Percentiles rank a stretch among this genome's conserved stretches.
These are phyloP conservation scores for Tapirus terrestris DNA, from an alignment of 2,113 vertebrate species.

Conservation along the genomic window DNA sequence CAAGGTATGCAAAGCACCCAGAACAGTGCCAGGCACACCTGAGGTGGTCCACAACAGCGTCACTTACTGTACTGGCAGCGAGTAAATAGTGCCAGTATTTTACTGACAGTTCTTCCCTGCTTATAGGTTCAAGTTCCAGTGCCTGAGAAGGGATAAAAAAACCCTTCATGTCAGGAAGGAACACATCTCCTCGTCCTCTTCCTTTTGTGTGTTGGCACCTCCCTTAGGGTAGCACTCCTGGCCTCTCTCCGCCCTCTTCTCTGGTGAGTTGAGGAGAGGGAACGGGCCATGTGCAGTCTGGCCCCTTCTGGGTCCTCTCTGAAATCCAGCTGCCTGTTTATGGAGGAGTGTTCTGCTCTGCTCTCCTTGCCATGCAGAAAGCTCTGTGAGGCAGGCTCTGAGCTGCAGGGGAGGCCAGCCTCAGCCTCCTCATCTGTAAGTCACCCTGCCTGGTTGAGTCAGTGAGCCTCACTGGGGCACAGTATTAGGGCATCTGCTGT, in stretches of 20 bases:
- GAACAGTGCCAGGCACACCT: neutral
- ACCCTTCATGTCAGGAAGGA: neutral
- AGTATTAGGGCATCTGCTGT: no score
- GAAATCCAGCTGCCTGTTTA: neutral
- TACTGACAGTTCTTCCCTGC: neutral
- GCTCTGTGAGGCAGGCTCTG: neutral
- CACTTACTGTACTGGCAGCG: rapidly evolving
- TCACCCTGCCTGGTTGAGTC: neutral
- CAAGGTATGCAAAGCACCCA: neutral
- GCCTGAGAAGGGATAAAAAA: neutral
- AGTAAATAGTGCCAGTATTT: neutral
- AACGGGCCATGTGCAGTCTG: no score
- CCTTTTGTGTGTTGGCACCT: neutral
- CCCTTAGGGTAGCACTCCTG: neutral
- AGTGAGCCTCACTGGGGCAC: neutral
- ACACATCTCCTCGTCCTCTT: neutral
- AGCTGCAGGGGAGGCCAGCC: no score
- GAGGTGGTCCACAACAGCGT: neutral
- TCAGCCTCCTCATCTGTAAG: neutral
- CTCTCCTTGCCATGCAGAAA: rapidly evolving
- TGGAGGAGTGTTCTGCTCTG: neutral
- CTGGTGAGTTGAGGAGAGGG: neutral
- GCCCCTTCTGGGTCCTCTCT: neutral
- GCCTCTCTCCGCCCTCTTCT: neutral
- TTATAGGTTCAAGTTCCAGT: neutral